A percentile compares a stretch with the other conserved stretches of the same genome.
phyloP scores from a whole-genome alignment of 1,140 invertebrate species.

The Ostrea denselamellosa region DNA sequence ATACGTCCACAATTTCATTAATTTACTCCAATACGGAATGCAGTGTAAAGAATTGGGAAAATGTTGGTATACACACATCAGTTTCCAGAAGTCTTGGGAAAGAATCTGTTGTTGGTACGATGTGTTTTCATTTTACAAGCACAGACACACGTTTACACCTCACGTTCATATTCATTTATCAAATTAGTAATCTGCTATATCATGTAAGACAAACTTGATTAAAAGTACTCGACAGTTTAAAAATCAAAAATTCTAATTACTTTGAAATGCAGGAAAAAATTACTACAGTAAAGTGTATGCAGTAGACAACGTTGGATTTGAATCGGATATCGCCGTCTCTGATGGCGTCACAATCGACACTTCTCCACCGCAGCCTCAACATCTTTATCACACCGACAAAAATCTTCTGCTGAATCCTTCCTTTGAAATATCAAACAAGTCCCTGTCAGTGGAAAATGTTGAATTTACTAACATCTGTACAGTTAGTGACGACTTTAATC shows the following conservation, averaged over 20 bases:
- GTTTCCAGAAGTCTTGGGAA: constrained; percentile 24
- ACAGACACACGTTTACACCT: not conserved
- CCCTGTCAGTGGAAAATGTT: constrained; percentile 18
- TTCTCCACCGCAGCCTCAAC: constrained; percentile 46
- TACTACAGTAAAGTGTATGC: constrained; percentile 31
- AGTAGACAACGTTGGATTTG: constrained; percentile 34
- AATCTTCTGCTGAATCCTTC: constrained; percentile 63
- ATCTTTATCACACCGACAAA: not conserved
- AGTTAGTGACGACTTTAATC: constrained; percentile 14
- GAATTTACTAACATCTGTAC: not conserved
- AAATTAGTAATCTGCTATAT: no score
- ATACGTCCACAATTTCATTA: not conserved
- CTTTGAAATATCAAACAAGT: constrained; percentile 54
- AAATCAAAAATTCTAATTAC: not conserved
- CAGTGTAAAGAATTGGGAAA: constrained; percentile 45
- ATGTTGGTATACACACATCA: constrained; percentile 54
- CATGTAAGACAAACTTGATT: no score
- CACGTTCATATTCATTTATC: not conserved
- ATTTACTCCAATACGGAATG: constrained; percentile 49
- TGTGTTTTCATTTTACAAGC: not conserved
- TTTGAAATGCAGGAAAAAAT: not conserved
- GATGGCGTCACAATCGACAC: constrained; percentile 62
- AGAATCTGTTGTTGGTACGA: not conserved
- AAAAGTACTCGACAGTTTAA: no score
- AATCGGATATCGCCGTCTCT: constrained; percentile 47